phyloP scores from a whole-genome alignment of 2,888 invertebrate genomes.

The Netelia melanura region DNA sequence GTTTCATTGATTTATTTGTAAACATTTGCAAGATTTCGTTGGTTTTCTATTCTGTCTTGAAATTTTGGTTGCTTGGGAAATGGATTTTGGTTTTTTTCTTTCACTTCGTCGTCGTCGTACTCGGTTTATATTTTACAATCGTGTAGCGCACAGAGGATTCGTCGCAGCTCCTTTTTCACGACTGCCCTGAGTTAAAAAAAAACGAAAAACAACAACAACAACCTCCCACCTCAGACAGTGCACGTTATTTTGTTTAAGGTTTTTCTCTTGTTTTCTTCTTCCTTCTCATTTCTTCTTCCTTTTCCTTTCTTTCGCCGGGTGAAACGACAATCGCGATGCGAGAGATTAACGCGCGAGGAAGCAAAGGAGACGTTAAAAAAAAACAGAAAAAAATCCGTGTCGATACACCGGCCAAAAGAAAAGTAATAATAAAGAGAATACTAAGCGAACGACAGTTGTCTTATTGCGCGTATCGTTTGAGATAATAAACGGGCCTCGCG shows the following conservation, averaged over 20 bases:
- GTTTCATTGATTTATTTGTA: conserved; percentile 33
- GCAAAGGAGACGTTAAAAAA: not conserved
- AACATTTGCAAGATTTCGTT: no score
- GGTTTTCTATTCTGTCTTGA: not conserved
- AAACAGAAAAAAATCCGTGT: not conserved
- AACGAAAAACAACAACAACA: conserved; percentile 51
- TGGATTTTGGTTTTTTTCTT: conserved; percentile 33
- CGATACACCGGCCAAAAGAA: not conserved
- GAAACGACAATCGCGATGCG: not conserved
- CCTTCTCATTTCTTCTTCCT: not conserved
- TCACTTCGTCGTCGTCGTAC: conserved; percentile 10
- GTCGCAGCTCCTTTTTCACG: conserved; percentile 58
- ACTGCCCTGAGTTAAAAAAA: conserved; percentile 75
- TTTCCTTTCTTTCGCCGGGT: no score
- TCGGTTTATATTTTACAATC: conserved; percentile 30
- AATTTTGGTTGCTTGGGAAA: not conserved
- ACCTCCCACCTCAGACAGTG: conserved; percentile 65
- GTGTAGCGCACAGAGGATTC: conserved; percentile 28
- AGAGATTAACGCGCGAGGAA: conserved; percentile 25
- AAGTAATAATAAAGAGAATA: conserved; percentile 33
- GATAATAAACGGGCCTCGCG: conserved; percentile 2
- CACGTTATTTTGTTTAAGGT: not conserved
- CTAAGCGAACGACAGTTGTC: conserved; percentile 21
- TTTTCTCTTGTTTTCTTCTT: not conserved
- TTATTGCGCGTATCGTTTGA: conserved; percentile 22